Evolutionary conservation across 2,797 vertebrate genomes (phyloP), one percentile per base, ranked within the genome.

Genomic region (Anas capensis): DNA sequence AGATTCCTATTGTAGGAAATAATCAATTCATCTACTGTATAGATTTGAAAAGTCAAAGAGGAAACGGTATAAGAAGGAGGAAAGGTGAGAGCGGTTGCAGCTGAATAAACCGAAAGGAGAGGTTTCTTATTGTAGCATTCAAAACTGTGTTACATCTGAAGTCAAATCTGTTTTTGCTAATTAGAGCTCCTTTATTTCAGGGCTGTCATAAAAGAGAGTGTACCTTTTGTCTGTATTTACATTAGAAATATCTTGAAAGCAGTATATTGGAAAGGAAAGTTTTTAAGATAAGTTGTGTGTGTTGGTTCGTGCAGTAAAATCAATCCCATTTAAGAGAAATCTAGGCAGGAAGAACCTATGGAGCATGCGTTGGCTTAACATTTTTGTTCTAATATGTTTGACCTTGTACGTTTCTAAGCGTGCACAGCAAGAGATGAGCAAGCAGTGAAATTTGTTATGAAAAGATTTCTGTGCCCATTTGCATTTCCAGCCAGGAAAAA

Each of bases 131-230:
- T 6, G 18, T 78, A 49, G 27, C 10, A 7, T 66, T 92, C 71
- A 60, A 49, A 94, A 31, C 36, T 90, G 17, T 90, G 17, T 73
- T 90, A 57, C 54, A 56, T 56, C 68, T 71, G 46, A 83, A 88
- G 8, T 24, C 24, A 4, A 79, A 83, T 95, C 86, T 97, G 82
- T 5, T 92, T 83, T 94, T 95, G 72, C 90, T 97, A 91, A 96
- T 96, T 92, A 94, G 75, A 81, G 14, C 91, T 97, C 95, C 42
- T 97, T 96, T 97, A 69, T 93, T 95, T 97, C 95, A 95, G 27
- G 16, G 68, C 82, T 94, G 68, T 95, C 96, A 82, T 86, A 92
- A 90, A 91, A 87, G 38, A 93, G 16, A 95, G 51, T 70, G 80
- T 91, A 88, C 86, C 53, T 97, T 92, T 97, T 96, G 81, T 91